Evolutionary conservation across 1,140 invertebrate genomes (phyloP).

Genomic region (Bombus turneri): DNA sequence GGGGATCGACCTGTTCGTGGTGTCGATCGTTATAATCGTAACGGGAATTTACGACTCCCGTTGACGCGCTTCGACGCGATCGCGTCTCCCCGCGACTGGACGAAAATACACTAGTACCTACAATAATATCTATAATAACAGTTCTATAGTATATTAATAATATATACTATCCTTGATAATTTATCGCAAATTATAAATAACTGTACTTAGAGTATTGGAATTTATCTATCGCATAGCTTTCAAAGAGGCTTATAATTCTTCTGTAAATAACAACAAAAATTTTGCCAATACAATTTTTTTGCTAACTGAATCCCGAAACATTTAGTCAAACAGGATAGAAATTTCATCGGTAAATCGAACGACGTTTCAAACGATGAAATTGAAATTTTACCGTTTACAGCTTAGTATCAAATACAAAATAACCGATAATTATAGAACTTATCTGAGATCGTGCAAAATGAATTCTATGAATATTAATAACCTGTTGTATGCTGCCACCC

Average conservation of each 20-base stretch:
- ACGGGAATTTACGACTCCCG: no score
- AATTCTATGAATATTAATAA: constrained; percentile 51
- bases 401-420: background rate
- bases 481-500: constrained; percentile 78
- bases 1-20: no score
- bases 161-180: background rate
- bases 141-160: background rate
- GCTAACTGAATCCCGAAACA: background rate
- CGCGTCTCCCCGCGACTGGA: no score
- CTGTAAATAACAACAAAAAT: no score
- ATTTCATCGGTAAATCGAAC: background rate
- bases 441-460: constrained; percentile 9
- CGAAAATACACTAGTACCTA: no score
- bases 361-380: background rate
- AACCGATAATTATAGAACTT: constrained; percentile 17
- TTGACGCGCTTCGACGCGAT: no score
- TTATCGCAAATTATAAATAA: background rate
- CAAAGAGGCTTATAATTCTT: no score
- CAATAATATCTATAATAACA: background rate
- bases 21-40: no score
- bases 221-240: background rate
- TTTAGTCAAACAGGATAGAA: background rate
- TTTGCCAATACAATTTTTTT: no score
- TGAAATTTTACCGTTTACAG: background rate
- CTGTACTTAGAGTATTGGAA: background rate